Evolutionary conservation across 2,113 vertebrate species (phyloP), one percentile per base, ranked within the genome.

Genomic region (Xyliphius kryptos): DNA sequence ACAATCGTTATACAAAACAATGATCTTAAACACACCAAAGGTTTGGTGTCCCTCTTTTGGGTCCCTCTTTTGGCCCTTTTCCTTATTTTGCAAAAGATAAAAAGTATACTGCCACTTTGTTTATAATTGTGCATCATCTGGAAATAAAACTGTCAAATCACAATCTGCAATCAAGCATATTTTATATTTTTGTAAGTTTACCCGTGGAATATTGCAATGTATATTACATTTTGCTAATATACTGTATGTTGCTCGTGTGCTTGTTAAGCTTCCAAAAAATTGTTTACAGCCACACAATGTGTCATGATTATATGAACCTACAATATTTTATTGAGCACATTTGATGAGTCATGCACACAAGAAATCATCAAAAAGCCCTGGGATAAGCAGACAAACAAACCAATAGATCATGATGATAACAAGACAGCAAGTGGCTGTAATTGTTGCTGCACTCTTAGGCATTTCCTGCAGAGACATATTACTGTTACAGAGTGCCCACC

Each of bases 91-190:
- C 5, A 38, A 38, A 38, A 38, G 36, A 38, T 38, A 5, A 38
- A 6, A 10, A 5, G 36, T 38, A 38, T 5, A 10, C 5, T n/a
- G n/a, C n/a, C n/a, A n/a, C n/a, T n/a, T n/a, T n/a, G n/a, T n/a
- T n/a, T n/a, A n/a, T n/a, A n/a, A n/a, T n/a, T n/a, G n/a, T n/a
- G n/a, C n/a, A n/a, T n/a, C n/a, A n/a, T n/a, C n/a, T n/a, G n/a
- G n/a, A n/a, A n/a, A n/a, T 58, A 58, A 17, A 63, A 63, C 53
- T 48, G 61, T 47, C 53, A 59, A 63, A 48, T n/a, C 32, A 16
- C 41, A 70, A 70, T 54, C 20, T 58, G 12, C 41, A 38, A 38
- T 48, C 26, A 38, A 58, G 9, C 47, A 52, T 19, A 43, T 13
- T 12, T 43, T n/a, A 9, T 50, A 44, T 17, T 56, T 49, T 62